Base-by-base conservation (phyloP, 2,888 invertebrate genomes). In the Drymonia ruficornis region DNA sequence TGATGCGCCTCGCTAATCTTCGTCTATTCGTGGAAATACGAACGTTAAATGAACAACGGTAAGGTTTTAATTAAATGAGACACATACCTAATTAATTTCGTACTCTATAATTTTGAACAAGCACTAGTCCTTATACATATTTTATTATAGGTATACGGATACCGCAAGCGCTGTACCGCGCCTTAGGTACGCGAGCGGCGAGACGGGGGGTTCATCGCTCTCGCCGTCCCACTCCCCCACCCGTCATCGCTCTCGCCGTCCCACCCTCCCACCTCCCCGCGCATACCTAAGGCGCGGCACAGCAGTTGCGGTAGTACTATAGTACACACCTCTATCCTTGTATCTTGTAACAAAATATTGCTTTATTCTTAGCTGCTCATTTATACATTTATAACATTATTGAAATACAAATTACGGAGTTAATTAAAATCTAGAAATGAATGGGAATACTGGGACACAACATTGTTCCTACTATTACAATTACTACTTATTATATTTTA, bases 341-440 rank as follows among this genome's bases (percentile, higher is more conserved):
- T 38, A 3, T 12, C 15, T 19, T 68, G 72, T 80, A 78, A 65
- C 71, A 83, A 81, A 81, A 81, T 82, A 81, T 78, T 71, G 67
- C 63, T 76, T 75, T 55, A 44, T 73, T 56, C 65, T 49, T 67
- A 72, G 64, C 70, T 66, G 66, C 69, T 57, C 58, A 55, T 50
- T 34, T 44, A 53, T 49, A 49, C 46, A 44, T 23, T 52, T 16
- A 28, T 56, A 40, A 16, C 16, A 6, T 16, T 16, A 40, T 38
- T 2, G 38, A 38, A 31, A 18, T 13, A 44, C 19, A 42, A 36
- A 48, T 57, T 49, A 49, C 12, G 52, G 18, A 47, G 13, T 23
- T 34, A 19, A 16, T 19, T 16, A 13, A 52, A 48, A 52, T 50
- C 55, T 57, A 53, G 51, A 53, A 49, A 49, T 11, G 48, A 49